A percentile compares a stretch with the other conserved stretches of the same genome.
These are phyloP conservation scores for Eupithecia abbreviata DNA, from an alignment of 2,888 invertebrate species.

Conservation along the genomic window DNA sequence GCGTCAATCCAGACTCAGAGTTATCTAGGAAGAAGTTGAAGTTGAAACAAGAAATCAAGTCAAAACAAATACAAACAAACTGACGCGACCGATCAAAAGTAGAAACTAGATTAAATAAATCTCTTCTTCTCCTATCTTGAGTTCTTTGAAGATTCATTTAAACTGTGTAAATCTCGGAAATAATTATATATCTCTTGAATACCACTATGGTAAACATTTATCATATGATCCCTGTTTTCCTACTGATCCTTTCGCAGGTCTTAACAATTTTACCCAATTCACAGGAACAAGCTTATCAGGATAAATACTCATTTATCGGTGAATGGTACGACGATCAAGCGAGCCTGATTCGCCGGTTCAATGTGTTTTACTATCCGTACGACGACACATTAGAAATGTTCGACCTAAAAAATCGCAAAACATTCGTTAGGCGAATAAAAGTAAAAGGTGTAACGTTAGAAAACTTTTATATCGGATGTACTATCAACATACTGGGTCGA, in stretches of 20 bases:
- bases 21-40: too few relatives aligned
- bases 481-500: slow-evolving; percentile 88
- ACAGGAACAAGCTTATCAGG: slow-evolving; percentile 79
- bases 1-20: too few relatives aligned
- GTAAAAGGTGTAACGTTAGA: slow-evolving; percentile 86
- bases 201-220: slow-evolving; percentile 23
- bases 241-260: neutral
- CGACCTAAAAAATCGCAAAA: slow-evolving; percentile 86
- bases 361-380: slow-evolving; percentile 89
- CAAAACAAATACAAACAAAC: too few relatives aligned
- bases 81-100: too few relatives aligned
- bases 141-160: neutral
- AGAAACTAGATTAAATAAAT: too few relatives aligned
- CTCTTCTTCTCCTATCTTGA: too few relatives aligned
- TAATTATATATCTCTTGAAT: neutral
- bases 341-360: slow-evolving; percentile 88
- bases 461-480: slow-evolving; percentile 89
- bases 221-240: neutral
- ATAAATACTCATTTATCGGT: slow-evolving; percentile 86
- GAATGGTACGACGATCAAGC: slow-evolving; percentile 95
- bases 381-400: slow-evolving; percentile 93
- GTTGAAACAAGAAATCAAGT: too few relatives aligned
- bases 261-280: slow-evolving; percentile 33
- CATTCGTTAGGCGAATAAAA: slow-evolving; percentile 87
- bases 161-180: neutral